A percentile compares a stretch with the other conserved stretches of the same genome.
Evolutionary conservation across 2,113 vertebrate genomes (phyloP).

Genomic region (Anoura caudifer): DNA sequence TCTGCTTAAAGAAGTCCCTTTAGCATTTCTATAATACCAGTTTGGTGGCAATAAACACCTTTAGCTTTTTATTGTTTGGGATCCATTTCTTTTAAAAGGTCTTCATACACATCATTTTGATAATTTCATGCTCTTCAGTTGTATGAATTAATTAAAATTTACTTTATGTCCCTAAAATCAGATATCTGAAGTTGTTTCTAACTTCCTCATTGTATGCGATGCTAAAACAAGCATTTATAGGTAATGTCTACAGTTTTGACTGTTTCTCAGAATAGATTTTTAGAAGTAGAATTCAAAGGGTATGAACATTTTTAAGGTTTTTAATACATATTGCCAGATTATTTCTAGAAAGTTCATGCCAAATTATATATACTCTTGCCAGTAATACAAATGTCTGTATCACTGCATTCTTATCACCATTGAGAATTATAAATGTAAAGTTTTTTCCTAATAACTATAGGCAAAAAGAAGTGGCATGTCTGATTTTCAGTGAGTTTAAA

Average conservation of each 20-base stretch:
- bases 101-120: not conserved
- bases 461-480: not conserved
- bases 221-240: not conserved
- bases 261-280: not conserved
- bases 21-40: not conserved
- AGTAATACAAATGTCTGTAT: not conserved
- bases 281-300: slow-evolving; percentile 16
- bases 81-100: not conserved
- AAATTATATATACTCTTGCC: not conserved
- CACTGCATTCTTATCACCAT: not conserved
- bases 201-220: not conserved
- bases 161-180: not conserved
- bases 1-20: not conserved
- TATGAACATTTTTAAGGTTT: not conserved
- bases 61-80: not conserved
- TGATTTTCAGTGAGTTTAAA: not conserved
- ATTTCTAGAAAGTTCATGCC: not conserved
- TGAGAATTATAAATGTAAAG: not conserved
- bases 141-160: not conserved
- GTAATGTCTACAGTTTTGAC: not conserved
- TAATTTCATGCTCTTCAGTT: not conserved
- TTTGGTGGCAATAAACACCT: not conserved
- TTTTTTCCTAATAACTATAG: not conserved
- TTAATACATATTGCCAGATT: not conserved
- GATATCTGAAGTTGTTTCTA: not conserved